These are phyloP conservation scores for Bedellia somnulentella DNA, from an alignment of 2,888 invertebrate species.

Conservation along the genomic window DNA sequence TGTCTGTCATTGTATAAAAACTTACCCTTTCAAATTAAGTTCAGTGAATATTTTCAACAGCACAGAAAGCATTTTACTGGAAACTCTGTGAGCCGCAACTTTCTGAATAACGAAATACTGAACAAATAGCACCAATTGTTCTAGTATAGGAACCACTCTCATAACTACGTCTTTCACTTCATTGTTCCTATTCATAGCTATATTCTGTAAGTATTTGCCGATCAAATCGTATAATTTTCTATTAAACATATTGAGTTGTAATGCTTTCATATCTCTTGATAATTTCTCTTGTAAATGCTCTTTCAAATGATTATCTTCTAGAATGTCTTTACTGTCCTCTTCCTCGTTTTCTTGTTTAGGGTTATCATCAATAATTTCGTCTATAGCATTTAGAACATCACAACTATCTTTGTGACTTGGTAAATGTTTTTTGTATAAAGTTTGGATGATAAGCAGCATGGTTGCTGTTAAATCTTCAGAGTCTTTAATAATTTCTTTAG, in stretches of 20 bases:
- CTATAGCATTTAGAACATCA: slow-evolving; percentile 33
- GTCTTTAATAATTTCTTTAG: slow-evolving; percentile 2
- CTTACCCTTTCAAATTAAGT: slow-evolving; percentile 70
- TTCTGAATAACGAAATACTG: slow-evolving; percentile 81
- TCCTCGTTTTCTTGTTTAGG: slow-evolving; percentile 20
- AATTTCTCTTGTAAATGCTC: slow-evolving; percentile 66
- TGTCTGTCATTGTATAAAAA: too few species aligned
- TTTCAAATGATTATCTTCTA: slow-evolving; percentile 68
- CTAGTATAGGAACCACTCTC: slow-evolving; percentile 68
- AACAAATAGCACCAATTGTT: slow-evolving; percentile 73
- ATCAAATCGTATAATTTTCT: slow-evolving; percentile 37
- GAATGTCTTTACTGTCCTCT: slow-evolving; percentile 47
- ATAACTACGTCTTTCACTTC: slow-evolving; percentile 32
- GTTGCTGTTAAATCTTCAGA: slow-evolving; percentile 39
- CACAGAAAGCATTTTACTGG: slow-evolving; percentile 81
- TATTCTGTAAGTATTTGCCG: slow-evolving; percentile 35
- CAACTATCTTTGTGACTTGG: slow-evolving; percentile 21
- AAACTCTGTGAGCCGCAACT: slow-evolving; percentile 75
- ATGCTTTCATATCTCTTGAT: slow-evolving; percentile 56
- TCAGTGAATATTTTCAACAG: slow-evolving; percentile 84
- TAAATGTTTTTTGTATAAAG: slow-evolving; percentile 44
- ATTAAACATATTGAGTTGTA: slow-evolving; percentile 57
- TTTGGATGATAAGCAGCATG: slow-evolving; percentile 30
- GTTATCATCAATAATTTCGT: slow-evolving; percentile 29
- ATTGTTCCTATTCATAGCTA: slow-evolving; percentile 20